Conservation (phyloP, 2,888 invertebrate species). For the Lithophane ornitopus region DNA sequence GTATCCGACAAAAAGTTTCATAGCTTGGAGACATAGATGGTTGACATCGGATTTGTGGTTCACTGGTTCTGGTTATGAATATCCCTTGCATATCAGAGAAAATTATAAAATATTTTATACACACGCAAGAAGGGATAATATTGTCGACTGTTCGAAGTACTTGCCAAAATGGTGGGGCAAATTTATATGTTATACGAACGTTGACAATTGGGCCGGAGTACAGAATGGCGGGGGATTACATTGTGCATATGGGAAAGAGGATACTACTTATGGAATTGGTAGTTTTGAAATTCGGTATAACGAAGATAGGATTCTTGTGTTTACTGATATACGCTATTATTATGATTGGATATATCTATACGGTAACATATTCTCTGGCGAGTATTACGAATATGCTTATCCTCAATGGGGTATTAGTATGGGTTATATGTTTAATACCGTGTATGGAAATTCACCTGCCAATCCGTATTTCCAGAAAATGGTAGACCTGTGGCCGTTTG, state of each 20-base stretch:
- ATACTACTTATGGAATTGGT: conserved; percentile 69
- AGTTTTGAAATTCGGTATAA: conserved; percentile 82
- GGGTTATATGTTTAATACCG: fast-evolving
- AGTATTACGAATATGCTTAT: conserved; percentile 82
- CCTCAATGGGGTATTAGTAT: conserved; percentile 71
- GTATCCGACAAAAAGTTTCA: conserved; percentile 40
- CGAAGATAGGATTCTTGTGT: conserved; percentile 75
- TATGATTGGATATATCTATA: conserved; percentile 61
- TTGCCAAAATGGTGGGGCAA: conserved; percentile 83
- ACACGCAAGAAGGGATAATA: conserved; percentile 9
- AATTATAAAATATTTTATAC: conserved; percentile 76
- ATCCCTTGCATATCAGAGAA: conserved; percentile 71
- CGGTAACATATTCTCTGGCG: conserved; percentile 62
- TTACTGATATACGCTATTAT: conserved; percentile 81
- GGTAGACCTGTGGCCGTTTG: not conserved
- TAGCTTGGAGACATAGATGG: fast-evolving
- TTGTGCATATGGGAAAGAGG: fast-evolving
- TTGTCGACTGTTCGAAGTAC: conserved; percentile 75
- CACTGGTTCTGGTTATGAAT: conserved; percentile 75
- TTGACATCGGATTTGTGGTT: conserved; percentile 51
- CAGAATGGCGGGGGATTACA: conserved; percentile 75
- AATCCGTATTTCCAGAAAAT: fast-evolving
- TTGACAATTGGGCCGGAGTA: conserved; percentile 64
- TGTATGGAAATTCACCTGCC: not conserved
- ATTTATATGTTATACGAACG: conserved; percentile 78